A percentile compares a stretch with the other conserved stretches of the same genome.
These are phyloP conservation scores for Campylomormyrus numenius DNA, from an alignment of 2,113 vertebrate genomes.

Conservation along the genomic window DNA sequence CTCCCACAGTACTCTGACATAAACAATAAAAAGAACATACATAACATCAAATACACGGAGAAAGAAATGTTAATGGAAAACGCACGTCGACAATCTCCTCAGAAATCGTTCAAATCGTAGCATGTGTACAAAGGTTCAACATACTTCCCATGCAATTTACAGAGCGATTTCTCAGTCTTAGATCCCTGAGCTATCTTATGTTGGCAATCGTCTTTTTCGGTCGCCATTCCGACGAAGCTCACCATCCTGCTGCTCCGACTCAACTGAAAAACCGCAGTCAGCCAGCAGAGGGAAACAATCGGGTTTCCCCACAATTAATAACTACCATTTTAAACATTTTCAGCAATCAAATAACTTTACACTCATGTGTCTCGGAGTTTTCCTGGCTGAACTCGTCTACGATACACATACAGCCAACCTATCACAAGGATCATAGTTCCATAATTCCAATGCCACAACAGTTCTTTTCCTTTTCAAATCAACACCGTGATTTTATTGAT, in stretches of 20 bases:
- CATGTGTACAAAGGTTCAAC: slow-evolving; percentile 6
- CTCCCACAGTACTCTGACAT: slow-evolving; percentile 21
- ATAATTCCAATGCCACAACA: background rate
- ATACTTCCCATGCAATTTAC: slow-evolving; percentile 15
- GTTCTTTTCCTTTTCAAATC: slow-evolving; percentile 3
- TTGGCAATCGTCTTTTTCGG: background rate
- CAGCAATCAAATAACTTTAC: background rate
- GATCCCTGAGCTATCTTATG: background rate
- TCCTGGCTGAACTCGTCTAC: background rate
- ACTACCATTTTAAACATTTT: background rate
- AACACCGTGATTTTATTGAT: slow-evolving; percentile 26
- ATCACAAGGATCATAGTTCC: background rate
- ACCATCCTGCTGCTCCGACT: background rate
- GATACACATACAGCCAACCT: background rate
- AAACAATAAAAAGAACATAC: slow-evolving; percentile 21
- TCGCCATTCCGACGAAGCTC: slow-evolving; percentile 13
- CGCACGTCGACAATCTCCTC: background rate
- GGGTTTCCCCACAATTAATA: background rate
- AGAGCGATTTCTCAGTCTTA: slow-evolving; percentile 7
- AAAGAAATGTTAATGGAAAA: slow-evolving; percentile 9
- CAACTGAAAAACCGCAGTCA: background rate
- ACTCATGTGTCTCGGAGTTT: background rate
- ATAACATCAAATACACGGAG: slow-evolving; percentile 16
- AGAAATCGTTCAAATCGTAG: background rate
- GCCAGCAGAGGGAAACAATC: slow-evolving; percentile 5